These are phyloP conservation scores for Globicephala melas DNA, from an alignment of 2,113 vertebrate species.

Conservation along the genomic window DNA sequence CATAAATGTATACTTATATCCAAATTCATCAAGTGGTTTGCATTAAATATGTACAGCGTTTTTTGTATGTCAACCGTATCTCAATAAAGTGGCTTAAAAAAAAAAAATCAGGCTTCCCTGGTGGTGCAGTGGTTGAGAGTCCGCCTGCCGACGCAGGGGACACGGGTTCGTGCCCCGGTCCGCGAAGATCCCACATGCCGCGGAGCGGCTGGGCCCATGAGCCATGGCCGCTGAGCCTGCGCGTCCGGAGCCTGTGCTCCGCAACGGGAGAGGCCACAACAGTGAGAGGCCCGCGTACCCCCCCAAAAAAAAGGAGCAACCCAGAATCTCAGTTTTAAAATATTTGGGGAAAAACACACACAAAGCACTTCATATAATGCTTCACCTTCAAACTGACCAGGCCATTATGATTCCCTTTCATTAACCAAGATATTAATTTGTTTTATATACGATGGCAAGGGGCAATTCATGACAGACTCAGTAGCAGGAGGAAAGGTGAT, in stretches of 20 bases:
- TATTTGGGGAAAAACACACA: neutral
- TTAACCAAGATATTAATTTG: neutral
- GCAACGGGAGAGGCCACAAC: too few relatives aligned
- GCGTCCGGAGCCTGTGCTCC: too few relatives aligned
- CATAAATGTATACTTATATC: neutral
- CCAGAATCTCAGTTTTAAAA: neutral
- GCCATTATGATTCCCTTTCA: neutral
- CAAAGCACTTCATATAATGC: neutral
- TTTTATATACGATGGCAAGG: neutral
- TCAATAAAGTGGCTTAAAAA: neutral
- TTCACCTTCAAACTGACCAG: neutral
- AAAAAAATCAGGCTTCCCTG: neutral
- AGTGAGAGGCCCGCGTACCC: too few relatives aligned
- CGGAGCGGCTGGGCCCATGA: too few relatives aligned
- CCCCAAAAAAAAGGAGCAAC: neutral
- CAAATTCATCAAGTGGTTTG: neutral
- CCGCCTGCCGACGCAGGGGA: too few relatives aligned
- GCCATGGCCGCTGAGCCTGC: too few relatives aligned
- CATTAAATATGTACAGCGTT: neutral
- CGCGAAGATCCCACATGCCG: too few relatives aligned
- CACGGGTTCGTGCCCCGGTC: too few relatives aligned
- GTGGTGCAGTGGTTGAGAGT: too few relatives aligned
- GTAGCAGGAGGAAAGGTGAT: neutral
- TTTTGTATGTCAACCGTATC: neutral
- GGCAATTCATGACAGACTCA: neutral